These are phyloP conservation scores for Chloropsis cyanopogon DNA, from an alignment of 2,113 vertebrate species.

Conservation along the genomic window DNA sequence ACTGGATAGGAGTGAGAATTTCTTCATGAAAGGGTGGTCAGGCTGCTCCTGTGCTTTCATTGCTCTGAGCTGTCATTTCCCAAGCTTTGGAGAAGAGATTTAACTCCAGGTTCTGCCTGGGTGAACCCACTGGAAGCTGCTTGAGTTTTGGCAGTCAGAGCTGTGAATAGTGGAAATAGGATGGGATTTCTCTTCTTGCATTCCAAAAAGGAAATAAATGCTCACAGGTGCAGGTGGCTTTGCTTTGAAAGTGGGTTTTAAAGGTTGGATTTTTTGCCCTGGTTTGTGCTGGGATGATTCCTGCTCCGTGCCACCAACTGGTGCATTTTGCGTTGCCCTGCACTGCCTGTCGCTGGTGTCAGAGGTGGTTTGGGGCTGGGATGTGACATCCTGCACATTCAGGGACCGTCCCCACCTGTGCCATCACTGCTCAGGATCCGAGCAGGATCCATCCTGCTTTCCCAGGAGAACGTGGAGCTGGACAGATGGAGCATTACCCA, in stretches of 20 bases:
- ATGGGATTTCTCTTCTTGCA: not conserved
- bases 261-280: not conserved
- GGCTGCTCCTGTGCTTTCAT: not conserved
- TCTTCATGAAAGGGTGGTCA: not conserved
- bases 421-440: not conserved
- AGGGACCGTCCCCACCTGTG: not conserved
- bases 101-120: not conserved
- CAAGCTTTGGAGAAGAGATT: not conserved
- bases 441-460: fast-evolving
- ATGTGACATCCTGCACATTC: not conserved
- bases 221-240: not conserved
- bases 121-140: not conserved
- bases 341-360: not conserved
- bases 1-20: no score
- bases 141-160: not conserved
- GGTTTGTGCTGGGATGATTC: not conserved
- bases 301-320: not conserved
- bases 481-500: not conserved
- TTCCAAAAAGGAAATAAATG: not conserved
- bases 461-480: not conserved
- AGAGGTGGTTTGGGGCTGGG: not conserved
- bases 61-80: not conserved
- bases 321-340: not conserved
- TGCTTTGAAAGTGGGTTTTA: not conserved
- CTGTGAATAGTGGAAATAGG: not conserved